A percentile compares a stretch with the other conserved stretches of the same genome.
Evolutionary conservation across 2,888 invertebrate species (phyloP).

Genomic region (Thymelicus lineola): DNA sequence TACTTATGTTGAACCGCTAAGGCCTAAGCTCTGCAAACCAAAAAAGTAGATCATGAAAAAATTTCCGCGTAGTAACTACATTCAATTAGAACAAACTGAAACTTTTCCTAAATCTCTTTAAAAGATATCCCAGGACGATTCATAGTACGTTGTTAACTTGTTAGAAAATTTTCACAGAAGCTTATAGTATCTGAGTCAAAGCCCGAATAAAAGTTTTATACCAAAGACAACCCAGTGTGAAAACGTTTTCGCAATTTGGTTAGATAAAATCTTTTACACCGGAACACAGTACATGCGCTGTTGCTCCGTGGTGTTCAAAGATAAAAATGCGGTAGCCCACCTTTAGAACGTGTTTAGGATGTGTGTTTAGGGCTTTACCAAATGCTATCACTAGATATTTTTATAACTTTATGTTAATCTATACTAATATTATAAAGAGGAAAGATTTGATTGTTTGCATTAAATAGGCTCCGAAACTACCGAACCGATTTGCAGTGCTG

Average conservation of each 20-base stretch:
- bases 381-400: neutral
- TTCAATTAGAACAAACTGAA: neutral
- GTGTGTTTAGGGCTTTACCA: slow-evolving; percentile 25
- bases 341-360: slow-evolving; percentile 25
- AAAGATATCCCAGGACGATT: neutral
- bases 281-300: slow-evolving; percentile 27
- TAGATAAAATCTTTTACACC: slow-evolving; percentile 37
- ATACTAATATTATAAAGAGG: too few relatives aligned
- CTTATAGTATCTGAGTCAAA: slow-evolving; percentile 24
- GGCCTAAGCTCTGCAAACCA: too few relatives aligned
- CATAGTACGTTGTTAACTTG: slow-evolving; percentile 16
- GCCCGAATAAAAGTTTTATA: slow-evolving; percentile 33
- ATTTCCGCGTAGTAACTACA: neutral
- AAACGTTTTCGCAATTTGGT: slow-evolving; percentile 35
- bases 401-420: too few relatives aligned
- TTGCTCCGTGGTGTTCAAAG: slow-evolving; percentile 19
- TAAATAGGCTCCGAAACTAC: too few relatives aligned
- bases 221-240: slow-evolving; percentile 26
- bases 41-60: too few relatives aligned
- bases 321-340: slow-evolving; percentile 36
- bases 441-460: too few relatives aligned
- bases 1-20: too few relatives aligned
- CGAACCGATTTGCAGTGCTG: too few relatives aligned
- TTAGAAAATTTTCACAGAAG: slow-evolving; percentile 25
- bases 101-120: neutral